These are phyloP conservation scores for Periophthalmus modestus DNA, from an alignment of 2,113 vertebrate genomes.

Conservation along the genomic window DNA sequence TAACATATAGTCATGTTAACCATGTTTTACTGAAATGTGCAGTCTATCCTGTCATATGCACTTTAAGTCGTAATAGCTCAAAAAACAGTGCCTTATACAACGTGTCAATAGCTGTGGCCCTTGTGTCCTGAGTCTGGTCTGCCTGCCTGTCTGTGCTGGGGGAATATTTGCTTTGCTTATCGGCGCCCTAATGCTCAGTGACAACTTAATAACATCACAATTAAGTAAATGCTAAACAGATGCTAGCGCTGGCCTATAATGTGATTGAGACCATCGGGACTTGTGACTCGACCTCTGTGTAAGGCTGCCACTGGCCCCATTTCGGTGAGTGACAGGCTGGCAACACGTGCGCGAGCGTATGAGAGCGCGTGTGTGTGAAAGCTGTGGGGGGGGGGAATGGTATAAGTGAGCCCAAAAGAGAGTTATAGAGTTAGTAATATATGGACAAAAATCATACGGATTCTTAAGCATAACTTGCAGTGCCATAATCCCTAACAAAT, in stretches of 20 bases:
- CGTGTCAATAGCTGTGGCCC: not conserved
- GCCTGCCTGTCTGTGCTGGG: conserved; percentile 32
- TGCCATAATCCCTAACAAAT: no score
- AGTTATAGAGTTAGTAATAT: no score
- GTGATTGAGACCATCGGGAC: conserved; percentile 87
- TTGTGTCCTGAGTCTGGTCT: conserved; percentile 21
- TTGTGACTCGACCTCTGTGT: conserved; percentile 78
- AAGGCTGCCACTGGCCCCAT: conserved; percentile 84
- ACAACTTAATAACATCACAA: conserved; percentile 98
- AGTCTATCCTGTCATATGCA: no score
- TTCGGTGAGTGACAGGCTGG: conserved; percentile 68
- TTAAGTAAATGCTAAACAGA: conserved; percentile 99
- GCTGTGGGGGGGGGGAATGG: conserved; percentile 9
- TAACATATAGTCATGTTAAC: no score
- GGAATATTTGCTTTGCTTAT: conserved; percentile 79
- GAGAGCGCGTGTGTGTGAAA: not conserved
- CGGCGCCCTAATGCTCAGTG: conserved; percentile 92
- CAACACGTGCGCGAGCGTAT: conserved; percentile 11
- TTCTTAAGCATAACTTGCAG: no score
- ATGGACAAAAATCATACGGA: no score
- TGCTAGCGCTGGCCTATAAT: conserved; percentile 86
- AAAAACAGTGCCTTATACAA: not conserved
- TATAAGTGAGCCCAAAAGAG: conserved; percentile 64
- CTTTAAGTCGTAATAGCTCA: not conserved
- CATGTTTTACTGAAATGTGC: no score